Evolutionary conservation across 2,797 vertebrate species (phyloP), one percentile per base, ranked within the genome.

Genomic region (Buphagus erythrorhynchus): DNA sequence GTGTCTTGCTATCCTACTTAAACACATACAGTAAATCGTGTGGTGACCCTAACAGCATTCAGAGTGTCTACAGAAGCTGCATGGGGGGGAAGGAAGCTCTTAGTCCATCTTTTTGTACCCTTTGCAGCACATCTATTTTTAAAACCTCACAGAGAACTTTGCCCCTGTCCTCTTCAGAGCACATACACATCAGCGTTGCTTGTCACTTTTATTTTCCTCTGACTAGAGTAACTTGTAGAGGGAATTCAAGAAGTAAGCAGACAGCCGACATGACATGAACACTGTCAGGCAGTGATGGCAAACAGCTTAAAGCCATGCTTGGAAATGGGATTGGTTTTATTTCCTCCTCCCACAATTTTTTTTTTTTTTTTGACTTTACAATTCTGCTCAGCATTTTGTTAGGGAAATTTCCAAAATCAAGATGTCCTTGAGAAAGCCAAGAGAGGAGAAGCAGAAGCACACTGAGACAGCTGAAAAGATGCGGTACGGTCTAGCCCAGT

Each of bases 111-210:
- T 80, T 86, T 31, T 63, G 22, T 73, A 79, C 24, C n/a, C 52
- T 90, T 73, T 79, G n/a, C 55, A 85, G 67, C 3, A 38, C 49
- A 77, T 43, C 77, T 87, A 61, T 95, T 96, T 96, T 95, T 96
- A 85, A 92, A 82, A 63, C 21, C 38, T 88, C 46, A 33, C 4
- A 8, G 62, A 81, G 52, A 65, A 69, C 55, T 74, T 92, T 83
- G 63, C 51, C 86, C 63, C 66, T 82, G 21, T 58, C 67, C 76
- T 89, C 83, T 76, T 87, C 90, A 76, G 77, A 76, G 48, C 55
- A 42, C 4, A 5, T 4, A 15, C 43, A 31, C 0, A 3, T 85
- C 90, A 79, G 71, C 0, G 0, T 65, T 54, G n/a, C 83, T 92
- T 35, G 3, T 92, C 86, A 57, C 86, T 91, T 92, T 43, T 54